phyloP scores from a whole-genome alignment of 2,888 invertebrate genomes.

The Netelia inedita region DNA sequence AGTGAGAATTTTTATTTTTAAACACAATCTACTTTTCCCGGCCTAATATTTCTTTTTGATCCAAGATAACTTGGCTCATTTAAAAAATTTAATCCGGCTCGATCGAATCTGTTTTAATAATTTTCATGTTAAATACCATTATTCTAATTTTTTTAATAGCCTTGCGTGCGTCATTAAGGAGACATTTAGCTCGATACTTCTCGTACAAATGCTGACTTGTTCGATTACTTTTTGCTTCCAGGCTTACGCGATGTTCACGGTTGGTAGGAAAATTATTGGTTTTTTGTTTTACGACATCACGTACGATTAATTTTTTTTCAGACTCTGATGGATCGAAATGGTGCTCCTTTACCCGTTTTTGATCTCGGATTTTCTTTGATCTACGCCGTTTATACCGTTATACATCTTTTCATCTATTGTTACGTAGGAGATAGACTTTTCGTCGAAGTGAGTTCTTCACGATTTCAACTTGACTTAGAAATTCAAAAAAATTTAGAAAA shows the following conservation, averaged over 20 bases:
- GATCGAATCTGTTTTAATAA: constrained; percentile 6
- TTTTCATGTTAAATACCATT: not conserved
- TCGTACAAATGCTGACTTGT: constrained; percentile 64
- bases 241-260: constrained; percentile 61
- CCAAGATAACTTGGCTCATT: no score
- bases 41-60: no score
- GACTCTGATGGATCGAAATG: constrained; percentile 47
- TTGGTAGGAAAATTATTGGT: constrained; percentile 7
- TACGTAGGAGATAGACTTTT: constrained; percentile 74
- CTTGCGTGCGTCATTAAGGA: constrained; percentile 52
- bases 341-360: constrained; percentile 35
- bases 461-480: not conserved
- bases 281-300: not conserved
- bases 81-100: no score
- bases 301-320: not conserved
- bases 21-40: no score
- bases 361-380: constrained; percentile 53
- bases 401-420: constrained; percentile 75
- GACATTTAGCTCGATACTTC: constrained; percentile 64
- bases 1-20: constrained; percentile 27
- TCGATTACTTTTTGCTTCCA: constrained; percentile 67
- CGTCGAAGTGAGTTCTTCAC: constrained; percentile 51
- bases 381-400: constrained; percentile 70
- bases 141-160: constrained; percentile 28
- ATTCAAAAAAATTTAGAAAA: not conserved